Base-by-base conservation (phyloP, 2,888 invertebrate genomes). In the Eilema sororculum region DNA sequence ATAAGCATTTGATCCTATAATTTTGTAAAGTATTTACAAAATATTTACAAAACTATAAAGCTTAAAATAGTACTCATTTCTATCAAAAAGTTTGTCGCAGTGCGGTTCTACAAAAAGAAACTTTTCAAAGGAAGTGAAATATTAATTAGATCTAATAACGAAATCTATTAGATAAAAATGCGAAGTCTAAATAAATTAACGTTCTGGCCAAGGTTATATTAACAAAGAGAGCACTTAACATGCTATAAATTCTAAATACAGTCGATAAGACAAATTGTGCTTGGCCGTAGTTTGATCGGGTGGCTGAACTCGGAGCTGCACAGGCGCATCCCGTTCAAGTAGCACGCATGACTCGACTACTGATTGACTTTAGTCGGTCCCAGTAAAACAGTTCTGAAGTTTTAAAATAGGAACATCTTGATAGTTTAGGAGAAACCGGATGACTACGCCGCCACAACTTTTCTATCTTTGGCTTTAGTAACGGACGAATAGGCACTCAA, bases 251-350 rank as follows among this genome's bases (percentile, higher is more conserved):
- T 76, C 84, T 81, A 78, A 78, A 83, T 81, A 79, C 78, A 68
- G 77, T 79, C 76, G 83, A 85, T 84, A 82, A 82, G 72, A 78
- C 70, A 62, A 70, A 66, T 78, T 75, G 72, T 75, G 65, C 70
- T 72, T 60, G 73, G 77, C 71, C 75, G 74, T 73, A 83, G 84
- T 67, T 76, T 74, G 78, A 73, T 75, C 85, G 84, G 85, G 87
- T 87, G 85, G 86, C 82, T 87, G 89, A 87, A 89, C 88, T 86
- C 84, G 78, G 68, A 78, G 76, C 78, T 80, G 85, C 81, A 86
- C 89, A 84, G 78, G 80, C 88, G 85, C 87, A 89, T 90, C 89
- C 86, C 85, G 85, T 89, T 88, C 87, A 87, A 91, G 90, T 90
- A 88, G 88, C 82, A 84, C 83, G 83, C 88, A 87, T 87, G 91